Evolutionary conservation across 1,140 invertebrate species (phyloP).

Genomic region (Drosophila oshimai): DNA sequence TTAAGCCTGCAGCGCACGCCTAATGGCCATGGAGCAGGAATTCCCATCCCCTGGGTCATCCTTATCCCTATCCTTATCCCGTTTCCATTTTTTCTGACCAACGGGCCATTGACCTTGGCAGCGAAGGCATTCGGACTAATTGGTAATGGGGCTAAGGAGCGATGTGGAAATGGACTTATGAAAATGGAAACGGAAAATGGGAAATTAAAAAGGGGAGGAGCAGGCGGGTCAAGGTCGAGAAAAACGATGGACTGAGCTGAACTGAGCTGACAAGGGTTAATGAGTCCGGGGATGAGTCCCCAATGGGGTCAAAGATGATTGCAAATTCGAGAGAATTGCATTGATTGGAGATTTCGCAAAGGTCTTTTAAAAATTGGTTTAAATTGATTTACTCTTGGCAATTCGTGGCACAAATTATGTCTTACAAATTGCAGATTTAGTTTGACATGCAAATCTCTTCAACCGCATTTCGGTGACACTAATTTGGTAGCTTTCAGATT

Average conservation of each 20-base stretch:
- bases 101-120: conserved; percentile 40
- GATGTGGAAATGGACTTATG: conserved; percentile 4
- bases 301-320: conserved; percentile 6
- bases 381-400: neutral
- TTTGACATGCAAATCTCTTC: neutral
- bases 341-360: neutral
- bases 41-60: neutral
- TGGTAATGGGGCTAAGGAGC: conserved; percentile 28
- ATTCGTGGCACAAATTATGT: neutral
- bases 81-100: neutral
- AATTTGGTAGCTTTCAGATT: too few relatives aligned
- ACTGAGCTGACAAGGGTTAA: conserved; percentile 12
- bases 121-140: conserved; percentile 22
- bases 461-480: too few relatives aligned
- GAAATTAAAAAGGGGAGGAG: conserved; percentile 5
- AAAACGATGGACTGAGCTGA: too few relatives aligned
- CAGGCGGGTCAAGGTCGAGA: conserved; percentile 24
- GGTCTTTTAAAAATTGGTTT: neutral
- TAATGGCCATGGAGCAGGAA: conserved; percentile 48
- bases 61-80: neutral
- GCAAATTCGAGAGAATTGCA: conserved; percentile 5
- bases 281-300: neutral
- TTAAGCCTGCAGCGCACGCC: conserved; percentile 68
- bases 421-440: neutral
- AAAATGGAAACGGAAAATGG: conserved; percentile 5